Percentiles rank a stretch among this genome's conserved stretches.
Conservation (phyloP, 2,113 vertebrate species). For the Bambusicola thoracicus region DNA sequence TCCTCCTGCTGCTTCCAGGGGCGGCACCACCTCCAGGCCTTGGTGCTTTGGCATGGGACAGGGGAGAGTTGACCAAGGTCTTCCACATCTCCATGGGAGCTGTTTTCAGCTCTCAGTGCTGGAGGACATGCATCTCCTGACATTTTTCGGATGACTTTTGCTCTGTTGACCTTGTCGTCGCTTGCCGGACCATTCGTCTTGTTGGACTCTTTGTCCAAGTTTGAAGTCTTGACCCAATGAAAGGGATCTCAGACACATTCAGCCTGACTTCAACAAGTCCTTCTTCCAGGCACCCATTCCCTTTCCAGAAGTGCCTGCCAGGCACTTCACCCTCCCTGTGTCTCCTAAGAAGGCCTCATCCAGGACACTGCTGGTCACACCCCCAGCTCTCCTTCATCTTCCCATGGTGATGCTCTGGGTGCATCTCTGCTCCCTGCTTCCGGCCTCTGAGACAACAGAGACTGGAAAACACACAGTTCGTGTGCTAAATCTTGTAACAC, state of each 20-base stretch:
- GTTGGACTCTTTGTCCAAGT: background rate
- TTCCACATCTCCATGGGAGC: background rate
- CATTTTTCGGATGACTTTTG: background rate
- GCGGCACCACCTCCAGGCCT: background rate
- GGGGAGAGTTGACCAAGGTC: accelerated
- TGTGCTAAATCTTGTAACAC: background rate
- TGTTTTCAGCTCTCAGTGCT: background rate
- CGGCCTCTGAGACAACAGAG: background rate
- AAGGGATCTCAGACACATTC: background rate
- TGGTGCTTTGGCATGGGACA: background rate
- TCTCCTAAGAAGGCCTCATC: background rate
- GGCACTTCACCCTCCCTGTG: background rate
- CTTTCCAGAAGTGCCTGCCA: background rate
- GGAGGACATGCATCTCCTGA: background rate
- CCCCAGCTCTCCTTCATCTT: background rate
- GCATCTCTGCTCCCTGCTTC: background rate
- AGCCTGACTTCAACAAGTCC: background rate
- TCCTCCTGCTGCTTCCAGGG: background rate
- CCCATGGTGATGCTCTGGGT: background rate
- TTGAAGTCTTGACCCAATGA: background rate
- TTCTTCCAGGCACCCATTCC: background rate
- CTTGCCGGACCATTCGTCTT: background rate
- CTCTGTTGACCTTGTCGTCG: background rate
- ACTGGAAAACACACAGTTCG: background rate
- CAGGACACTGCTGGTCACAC: background rate